Conservation (phyloP, 2,888 invertebrate genomes). For the Liodrosophila aerea region DNA sequence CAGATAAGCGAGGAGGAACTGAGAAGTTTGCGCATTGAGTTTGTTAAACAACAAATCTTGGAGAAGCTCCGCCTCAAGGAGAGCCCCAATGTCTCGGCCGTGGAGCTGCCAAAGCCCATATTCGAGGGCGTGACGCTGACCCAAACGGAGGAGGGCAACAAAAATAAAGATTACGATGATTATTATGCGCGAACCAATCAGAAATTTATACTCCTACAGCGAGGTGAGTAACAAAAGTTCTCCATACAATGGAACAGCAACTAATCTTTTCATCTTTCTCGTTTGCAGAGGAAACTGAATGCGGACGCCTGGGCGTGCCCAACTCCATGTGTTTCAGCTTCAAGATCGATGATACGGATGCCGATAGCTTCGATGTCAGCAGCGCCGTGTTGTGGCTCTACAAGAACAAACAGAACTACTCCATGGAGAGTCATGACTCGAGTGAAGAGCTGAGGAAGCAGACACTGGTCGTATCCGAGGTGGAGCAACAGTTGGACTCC, state of each 20-base stretch:
- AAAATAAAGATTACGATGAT: slow-evolving; percentile 86
- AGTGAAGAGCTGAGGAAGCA: slow-evolving; percentile 81
- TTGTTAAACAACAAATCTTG: slow-evolving; percentile 92
- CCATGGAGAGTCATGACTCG: slow-evolving; percentile 22
- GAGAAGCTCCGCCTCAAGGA: slow-evolving; percentile 90
- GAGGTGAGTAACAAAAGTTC: slow-evolving; percentile 84
- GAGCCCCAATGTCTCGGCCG: slow-evolving; percentile 85
- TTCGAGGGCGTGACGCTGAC: slow-evolving; percentile 88
- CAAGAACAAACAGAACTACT: slow-evolving; percentile 83
- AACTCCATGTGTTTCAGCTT: slow-evolving; percentile 90
- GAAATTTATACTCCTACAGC: slow-evolving; percentile 90
- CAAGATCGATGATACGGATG: slow-evolving; percentile 88
- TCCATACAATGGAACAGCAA: not conserved
- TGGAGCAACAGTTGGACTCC: slow-evolving; percentile 87
- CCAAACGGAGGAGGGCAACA: slow-evolving; percentile 73
- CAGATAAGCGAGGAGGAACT: slow-evolving; percentile 84
- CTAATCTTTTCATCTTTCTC: not conserved
- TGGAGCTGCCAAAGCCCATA: slow-evolving; percentile 89
- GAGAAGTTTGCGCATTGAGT: slow-evolving; percentile 89
- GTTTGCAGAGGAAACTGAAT: slow-evolving; percentile 83
- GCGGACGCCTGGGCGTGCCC: slow-evolving; percentile 80
- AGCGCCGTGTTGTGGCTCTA: slow-evolving; percentile 92
- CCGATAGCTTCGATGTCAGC: slow-evolving; percentile 88
- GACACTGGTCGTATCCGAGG: slow-evolving; percentile 90
- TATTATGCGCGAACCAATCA: slow-evolving; percentile 93